Conservation (phyloP, 2,797 vertebrate species). For the Megalops cyprinoides region DNA sequence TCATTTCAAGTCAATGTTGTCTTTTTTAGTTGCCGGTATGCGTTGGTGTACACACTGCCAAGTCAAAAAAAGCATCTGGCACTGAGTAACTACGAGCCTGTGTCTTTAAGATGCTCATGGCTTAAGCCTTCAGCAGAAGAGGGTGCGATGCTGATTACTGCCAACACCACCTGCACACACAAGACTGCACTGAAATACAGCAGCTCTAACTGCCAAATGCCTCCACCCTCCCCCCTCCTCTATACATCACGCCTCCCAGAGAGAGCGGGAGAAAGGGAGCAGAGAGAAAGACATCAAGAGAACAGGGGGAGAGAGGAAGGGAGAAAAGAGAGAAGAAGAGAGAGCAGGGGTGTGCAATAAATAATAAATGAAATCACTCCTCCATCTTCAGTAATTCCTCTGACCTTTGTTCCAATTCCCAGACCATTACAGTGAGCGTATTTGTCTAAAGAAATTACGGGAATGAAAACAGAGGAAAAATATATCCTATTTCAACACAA, state of each 20-base stretch:
- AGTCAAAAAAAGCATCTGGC: background rate
- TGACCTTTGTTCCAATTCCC: background rate
- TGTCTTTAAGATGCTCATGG: constrained; percentile 19
- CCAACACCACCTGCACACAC: constrained; percentile 23
- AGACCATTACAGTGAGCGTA: background rate
- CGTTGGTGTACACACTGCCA: background rate
- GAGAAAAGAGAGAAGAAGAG: background rate
- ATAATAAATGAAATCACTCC: background rate
- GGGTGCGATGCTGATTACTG: constrained; percentile 26
- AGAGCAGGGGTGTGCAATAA: background rate
- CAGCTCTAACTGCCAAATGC: constrained; percentile 33
- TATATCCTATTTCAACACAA: background rate
- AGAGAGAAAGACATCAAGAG: background rate
- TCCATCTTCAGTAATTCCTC: too few relatives aligned
- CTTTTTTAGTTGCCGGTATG: background rate
- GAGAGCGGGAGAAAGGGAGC: background rate
- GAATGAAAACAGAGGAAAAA: background rate
- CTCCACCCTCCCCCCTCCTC: background rate
- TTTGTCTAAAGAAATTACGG: background rate
- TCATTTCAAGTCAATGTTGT: background rate
- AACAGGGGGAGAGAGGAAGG: background rate
- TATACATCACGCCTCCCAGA: background rate
- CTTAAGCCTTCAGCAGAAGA: background rate
- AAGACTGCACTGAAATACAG: background rate
- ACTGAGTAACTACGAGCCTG: constrained; percentile 9